Base-by-base conservation (phyloP, 2,113 vertebrate genomes). In the Strigops habroptila region DNA sequence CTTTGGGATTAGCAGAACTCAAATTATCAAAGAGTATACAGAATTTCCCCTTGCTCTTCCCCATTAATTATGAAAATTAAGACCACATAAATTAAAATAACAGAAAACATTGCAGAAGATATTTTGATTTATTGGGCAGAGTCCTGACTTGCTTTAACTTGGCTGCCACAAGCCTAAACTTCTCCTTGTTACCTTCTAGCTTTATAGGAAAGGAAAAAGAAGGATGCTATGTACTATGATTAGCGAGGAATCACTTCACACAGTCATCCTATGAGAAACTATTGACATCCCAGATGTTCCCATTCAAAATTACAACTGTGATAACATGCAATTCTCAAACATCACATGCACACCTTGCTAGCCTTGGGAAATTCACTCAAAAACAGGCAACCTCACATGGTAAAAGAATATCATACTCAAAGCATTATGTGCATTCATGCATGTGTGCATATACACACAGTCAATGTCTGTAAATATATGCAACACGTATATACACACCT, bases 341-440 rank as follows among this genome's bases (percentile, higher is more conserved):
- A 49, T 14, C 24, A 37, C 31, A 44, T 4, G 11, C 46, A n/a
- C 19, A 43, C 12, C 22, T 7, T 67, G 48, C 15, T 55, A 64
- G 64, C 51, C 33, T 52, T 28, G 14, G 28, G 30, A 83, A 77
- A 73, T 10, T 19, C 73, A 71, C 22, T 8, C n/a, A 39, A 67
- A 39, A 8, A 0, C 1, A 2, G 22, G 15, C 19, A 33, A 37
- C n/a, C 27, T 28, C 33, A 27, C 1, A 1, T 25, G 77, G 82
- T 67, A 27, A 46, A 71, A 70, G 30, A 44, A 18, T 7, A 44
- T 14, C 27, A 30, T 14, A 33, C 14, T 39, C 11, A 63, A 77
- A 71, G 8, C 4, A 1, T 12, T n/a, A 59, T 2, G 6, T 28
- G 14, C 13, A 7, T 49, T 39, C 39, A 39, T 39, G 39, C 39